Percentiles rank a stretch among this genome's conserved stretches.
These are phyloP conservation scores for Magallana angulata DNA, from an alignment of 1,140 invertebrate genomes.

Conservation along the genomic window DNA sequence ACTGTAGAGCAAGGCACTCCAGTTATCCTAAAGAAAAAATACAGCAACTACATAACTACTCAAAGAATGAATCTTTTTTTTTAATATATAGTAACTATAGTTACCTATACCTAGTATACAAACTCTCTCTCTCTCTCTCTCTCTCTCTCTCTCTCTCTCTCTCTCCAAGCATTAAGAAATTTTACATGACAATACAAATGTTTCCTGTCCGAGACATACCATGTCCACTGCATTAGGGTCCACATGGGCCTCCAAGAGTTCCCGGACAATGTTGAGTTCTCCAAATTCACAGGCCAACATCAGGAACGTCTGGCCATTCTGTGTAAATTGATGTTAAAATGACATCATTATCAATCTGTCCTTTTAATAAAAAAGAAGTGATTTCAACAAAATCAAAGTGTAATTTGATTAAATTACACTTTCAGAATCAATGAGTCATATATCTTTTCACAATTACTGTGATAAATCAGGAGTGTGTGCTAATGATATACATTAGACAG, in stretches of 20 bases:
- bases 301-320: slow-evolving; percentile 95
- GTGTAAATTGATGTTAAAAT: slow-evolving; percentile 55
- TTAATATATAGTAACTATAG: too few relatives aligned
- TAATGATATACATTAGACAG: too few relatives aligned
- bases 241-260: slow-evolving; percentile 91
- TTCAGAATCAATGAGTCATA: too few relatives aligned
- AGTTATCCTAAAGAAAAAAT: slow-evolving; percentile 86
- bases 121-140: neutral
- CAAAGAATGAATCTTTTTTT: neutral
- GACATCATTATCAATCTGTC: neutral
- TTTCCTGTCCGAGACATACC: slow-evolving; percentile 78
- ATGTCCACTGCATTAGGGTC: slow-evolving; percentile 94
- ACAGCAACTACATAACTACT: neutral
- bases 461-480: too few relatives aligned
- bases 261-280: slow-evolving; percentile 88
- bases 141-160: neutral
- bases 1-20: slow-evolving; percentile 94
- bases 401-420: too few relatives aligned
- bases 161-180: too few relatives aligned
- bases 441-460: too few relatives aligned
- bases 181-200: too few relatives aligned
- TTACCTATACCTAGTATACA: too few relatives aligned
- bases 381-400: too few relatives aligned
- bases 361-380: too few relatives aligned
- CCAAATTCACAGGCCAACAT: slow-evolving; percentile 92